A percentile compares a stretch with the other conserved stretches of the same genome.
These are phyloP conservation scores for Corythoichthys haematopterus DNA, from an alignment of 2,113 vertebrate genomes.

Conservation along the genomic window DNA sequence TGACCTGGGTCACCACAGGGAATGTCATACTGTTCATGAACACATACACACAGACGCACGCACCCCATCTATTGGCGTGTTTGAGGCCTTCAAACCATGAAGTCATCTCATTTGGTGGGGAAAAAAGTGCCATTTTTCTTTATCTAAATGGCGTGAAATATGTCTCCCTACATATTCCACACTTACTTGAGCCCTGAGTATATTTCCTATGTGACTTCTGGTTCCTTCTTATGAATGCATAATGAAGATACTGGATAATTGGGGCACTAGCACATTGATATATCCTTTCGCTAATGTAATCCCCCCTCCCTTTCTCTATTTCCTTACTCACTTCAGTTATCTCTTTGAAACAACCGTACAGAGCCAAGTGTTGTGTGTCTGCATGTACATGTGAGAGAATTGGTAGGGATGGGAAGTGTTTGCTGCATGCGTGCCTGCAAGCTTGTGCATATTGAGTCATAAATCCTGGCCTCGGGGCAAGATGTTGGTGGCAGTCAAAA, in stretches of 20 bases:
- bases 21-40: conserved; percentile 9
- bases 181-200: conserved; percentile 30
- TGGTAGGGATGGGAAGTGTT: background rate
- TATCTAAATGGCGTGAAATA: conserved; percentile 40
- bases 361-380: conserved; percentile 42
- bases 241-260: conserved; percentile 65
- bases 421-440: conserved; percentile 6
- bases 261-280: conserved; percentile 60
- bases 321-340: conserved; percentile 49
- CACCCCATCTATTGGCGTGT: background rate
- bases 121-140: conserved; percentile 5
- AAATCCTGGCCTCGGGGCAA: conserved; percentile 58
- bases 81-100: background rate
- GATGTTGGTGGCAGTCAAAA: conserved; percentile 61
- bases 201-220: conserved; percentile 38
- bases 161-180: conserved; percentile 32
- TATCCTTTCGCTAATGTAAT: conserved; percentile 47
- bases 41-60: conserved; percentile 14
- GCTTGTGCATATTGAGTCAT: conserved; percentile 46
- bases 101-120: conserved; percentile 1
- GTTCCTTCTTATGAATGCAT: conserved; percentile 48
- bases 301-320: conserved; percentile 16
- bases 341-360: conserved; percentile 55
- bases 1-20: conserved; percentile 51
- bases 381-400: conserved; percentile 8